Evolutionary conservation across 2,113 vertebrate species (phyloP).

Genomic region (Eleginops maclovinus): DNA sequence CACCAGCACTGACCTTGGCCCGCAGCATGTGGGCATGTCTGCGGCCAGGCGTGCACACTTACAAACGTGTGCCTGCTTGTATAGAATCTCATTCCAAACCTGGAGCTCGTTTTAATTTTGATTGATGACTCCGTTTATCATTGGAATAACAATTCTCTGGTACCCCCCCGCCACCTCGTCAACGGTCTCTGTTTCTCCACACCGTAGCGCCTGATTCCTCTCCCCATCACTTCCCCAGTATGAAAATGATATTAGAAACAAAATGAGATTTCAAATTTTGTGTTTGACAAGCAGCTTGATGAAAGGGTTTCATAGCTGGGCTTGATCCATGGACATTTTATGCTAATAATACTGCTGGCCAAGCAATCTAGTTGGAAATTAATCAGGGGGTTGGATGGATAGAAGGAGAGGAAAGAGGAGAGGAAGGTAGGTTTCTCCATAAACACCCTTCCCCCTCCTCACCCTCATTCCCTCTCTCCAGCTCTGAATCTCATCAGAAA

Average conservation of each 20-base stretch:
- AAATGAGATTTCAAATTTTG: conserved; percentile 89
- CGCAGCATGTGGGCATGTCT: conserved; percentile 22
- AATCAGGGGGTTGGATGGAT: conserved; percentile 80
- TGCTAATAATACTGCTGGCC: conserved; percentile 86
- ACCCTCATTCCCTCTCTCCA: conserved; percentile 64
- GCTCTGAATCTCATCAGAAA: conserved; percentile 86
- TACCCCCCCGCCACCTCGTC: conserved; percentile 27
- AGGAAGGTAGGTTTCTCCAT: conserved; percentile 65
- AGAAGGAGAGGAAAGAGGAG: conserved; percentile 43
- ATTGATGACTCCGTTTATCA: conserved; percentile 85
- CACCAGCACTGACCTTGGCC: conserved; percentile 66
- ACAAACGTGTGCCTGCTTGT: conserved; percentile 18
- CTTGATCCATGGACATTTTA: conserved; percentile 87
- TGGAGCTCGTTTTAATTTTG: conserved; percentile 81
- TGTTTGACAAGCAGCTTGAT: conserved; percentile 88
- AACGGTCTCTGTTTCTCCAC: conserved; percentile 41
- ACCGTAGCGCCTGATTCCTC: conserved; percentile 45
- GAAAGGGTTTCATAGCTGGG: conserved; percentile 85
- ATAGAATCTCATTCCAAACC: conserved; percentile 66
- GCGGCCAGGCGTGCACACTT: conserved; percentile 14
- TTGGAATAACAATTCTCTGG: conserved; percentile 70
- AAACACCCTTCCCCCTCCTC: conserved; percentile 71
- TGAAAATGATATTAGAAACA: conserved; percentile 88
- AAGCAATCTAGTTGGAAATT: conserved; percentile 85
- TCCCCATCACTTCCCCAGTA: conserved; percentile 62